Conservation (phyloP, 2,113 vertebrate genomes). For the Sebastes schlegelii region DNA sequence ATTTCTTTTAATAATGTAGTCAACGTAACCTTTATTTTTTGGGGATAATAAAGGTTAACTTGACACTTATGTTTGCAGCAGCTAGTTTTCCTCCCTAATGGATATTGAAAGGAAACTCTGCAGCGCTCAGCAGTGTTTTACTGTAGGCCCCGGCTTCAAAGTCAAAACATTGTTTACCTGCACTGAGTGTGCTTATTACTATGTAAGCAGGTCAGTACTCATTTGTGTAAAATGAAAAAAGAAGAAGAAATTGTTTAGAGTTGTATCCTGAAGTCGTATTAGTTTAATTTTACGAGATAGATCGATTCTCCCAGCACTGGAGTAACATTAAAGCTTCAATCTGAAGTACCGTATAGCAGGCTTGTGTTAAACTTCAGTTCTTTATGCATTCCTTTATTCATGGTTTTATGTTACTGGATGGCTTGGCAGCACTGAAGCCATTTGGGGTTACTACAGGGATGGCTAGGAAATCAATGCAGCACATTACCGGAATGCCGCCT, state of each 20-base stretch:
- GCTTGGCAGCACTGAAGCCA: conserved; percentile 47
- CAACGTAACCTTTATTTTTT: conserved; percentile 43
- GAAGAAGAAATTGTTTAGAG: background rate
- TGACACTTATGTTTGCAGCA: conserved; percentile 33
- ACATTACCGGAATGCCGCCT: conserved; percentile 61
- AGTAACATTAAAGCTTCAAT: conserved; percentile 2
- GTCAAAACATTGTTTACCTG: conserved; percentile 59
- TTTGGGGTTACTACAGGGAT: conserved; percentile 34
- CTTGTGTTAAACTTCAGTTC: conserved; percentile 17
- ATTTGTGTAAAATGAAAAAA: conserved; percentile 48
- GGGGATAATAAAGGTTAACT: conserved; percentile 42
- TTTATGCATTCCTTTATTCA: conserved; percentile 39
- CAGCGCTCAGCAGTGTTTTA: conserved; percentile 27
- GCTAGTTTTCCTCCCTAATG: conserved; percentile 46
- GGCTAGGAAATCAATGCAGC: conserved; percentile 64
- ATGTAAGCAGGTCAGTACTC: conserved; percentile 64
- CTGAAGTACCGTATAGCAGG: background rate
- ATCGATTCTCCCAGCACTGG: background rate
- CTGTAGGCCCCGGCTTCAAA: conserved; percentile 48
- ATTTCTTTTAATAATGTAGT: background rate
- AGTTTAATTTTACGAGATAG: conserved; percentile 9
- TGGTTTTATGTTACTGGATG: conserved; percentile 54
- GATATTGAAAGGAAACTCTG: conserved; percentile 43
- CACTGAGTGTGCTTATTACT: conserved; percentile 40
- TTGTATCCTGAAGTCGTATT: conserved; percentile 26